Percentiles rank a stretch among this genome's conserved stretches.
These are phyloP conservation scores for Plecturocebus donacophilus DNA, from an alignment of 2,113 vertebrate genomes.

Conservation along the genomic window DNA sequence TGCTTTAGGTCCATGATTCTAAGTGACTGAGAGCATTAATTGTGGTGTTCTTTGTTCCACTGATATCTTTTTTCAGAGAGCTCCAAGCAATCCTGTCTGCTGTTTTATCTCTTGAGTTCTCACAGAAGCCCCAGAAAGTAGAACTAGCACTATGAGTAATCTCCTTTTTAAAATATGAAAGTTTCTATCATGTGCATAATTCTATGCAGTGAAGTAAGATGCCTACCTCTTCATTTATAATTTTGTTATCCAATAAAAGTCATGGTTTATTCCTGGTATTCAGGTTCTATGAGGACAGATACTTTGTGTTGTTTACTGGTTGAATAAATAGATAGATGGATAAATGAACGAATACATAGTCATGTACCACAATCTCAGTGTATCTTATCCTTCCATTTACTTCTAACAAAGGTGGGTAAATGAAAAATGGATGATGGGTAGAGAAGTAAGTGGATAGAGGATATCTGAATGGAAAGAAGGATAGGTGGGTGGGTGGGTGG, in stretches of 20 bases:
- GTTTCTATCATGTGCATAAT: neutral
- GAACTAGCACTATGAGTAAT: neutral
- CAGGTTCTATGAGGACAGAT: neutral
- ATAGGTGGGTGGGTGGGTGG: neutral
- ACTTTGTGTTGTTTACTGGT: neutral
- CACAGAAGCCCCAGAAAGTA: neutral
- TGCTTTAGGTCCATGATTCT: neutral
- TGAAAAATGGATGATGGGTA: neutral
- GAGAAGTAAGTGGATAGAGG: neutral
- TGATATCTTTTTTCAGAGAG: constrained; percentile 35
- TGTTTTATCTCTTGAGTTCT: constrained; percentile 17
- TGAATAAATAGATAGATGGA: neutral
- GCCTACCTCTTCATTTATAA: neutral
- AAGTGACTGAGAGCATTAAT: constrained; percentile 9
- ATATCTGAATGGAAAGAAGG: neutral
- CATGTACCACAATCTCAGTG: neutral
- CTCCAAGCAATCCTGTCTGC: neutral
- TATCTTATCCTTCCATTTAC: neutral
- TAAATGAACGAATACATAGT: neutral
- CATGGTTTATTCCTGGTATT: neutral
- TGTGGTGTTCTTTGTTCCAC: neutral
- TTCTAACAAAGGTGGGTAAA: neutral
- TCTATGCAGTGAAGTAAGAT: neutral
- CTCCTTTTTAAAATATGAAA: constrained; percentile 8
- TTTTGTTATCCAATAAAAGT: neutral